Conservation (phyloP, 2,113 vertebrate species). For the Dolichotis patagonum region DNA sequence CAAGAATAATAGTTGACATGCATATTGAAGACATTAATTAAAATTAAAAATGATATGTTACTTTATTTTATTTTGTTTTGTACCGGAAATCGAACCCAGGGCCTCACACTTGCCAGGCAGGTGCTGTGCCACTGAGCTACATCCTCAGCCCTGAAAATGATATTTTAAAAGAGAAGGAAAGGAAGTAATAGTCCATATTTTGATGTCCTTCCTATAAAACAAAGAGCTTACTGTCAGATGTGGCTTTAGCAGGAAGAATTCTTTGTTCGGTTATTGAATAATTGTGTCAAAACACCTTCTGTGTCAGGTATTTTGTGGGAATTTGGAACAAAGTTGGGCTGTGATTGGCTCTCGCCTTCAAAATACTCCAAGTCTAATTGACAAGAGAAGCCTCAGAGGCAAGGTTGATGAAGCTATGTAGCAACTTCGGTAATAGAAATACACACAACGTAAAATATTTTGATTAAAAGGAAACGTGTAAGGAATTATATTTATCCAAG, state of each 20-base stretch:
- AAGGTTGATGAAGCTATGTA: background rate
- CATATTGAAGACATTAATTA: background rate
- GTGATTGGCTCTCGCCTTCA: background rate
- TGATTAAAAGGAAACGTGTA: background rate
- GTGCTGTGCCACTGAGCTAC: too few relatives aligned
- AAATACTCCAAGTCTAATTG: background rate
- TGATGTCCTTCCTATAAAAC: background rate
- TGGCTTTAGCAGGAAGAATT: background rate
- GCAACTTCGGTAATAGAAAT: background rate
- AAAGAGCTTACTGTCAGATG: background rate
- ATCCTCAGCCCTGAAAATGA: background rate
- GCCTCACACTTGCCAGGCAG: too few relatives aligned
- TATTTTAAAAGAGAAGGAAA: background rate
- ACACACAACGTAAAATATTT: background rate
- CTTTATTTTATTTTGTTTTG: too few relatives aligned
- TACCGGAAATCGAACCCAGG: too few relatives aligned
- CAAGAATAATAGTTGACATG: background rate
- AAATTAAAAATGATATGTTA: background rate
- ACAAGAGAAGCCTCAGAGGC: background rate
- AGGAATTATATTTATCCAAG: background rate
- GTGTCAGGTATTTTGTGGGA: background rate
- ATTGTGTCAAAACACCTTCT: background rate
- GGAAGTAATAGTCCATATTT: background rate
- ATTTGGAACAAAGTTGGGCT: background rate
- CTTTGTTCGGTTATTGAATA: background rate